Evolutionary conservation across 2,888 invertebrate genomes (phyloP).

Genomic region (Brachyptera putata): DNA sequence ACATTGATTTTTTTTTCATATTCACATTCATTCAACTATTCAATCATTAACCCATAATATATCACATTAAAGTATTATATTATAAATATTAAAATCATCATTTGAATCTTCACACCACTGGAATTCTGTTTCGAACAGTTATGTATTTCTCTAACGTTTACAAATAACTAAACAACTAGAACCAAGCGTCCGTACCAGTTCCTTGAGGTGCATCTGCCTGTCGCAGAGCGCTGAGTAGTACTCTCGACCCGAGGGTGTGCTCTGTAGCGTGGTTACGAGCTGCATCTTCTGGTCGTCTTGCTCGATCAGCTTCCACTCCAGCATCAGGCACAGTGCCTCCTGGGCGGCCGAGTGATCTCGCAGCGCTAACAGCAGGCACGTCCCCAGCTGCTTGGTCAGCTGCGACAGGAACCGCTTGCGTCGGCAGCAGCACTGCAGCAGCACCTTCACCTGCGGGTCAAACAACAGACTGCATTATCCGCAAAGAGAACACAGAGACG

Average conservation of each 20-base stretch:
- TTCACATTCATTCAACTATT: too few relatives aligned
- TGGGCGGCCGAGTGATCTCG: conserved; percentile 60
- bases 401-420: conserved; percentile 66
- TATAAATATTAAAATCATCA: too few relatives aligned
- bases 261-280: conserved; percentile 47
- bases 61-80: too few relatives aligned
- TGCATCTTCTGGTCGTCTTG: conserved; percentile 48
- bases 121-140: too few relatives aligned
- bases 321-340: conserved; percentile 68
- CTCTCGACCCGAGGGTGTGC: conserved; percentile 62
- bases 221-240: conserved; percentile 68
- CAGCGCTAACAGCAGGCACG: conserved; percentile 67
- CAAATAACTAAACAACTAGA: too few relatives aligned
- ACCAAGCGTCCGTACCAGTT: conserved; percentile 68
- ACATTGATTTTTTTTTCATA: too few relatives aligned
- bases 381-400: conserved; percentile 62
- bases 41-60: too few relatives aligned
- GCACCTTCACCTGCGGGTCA: conserved; percentile 56
- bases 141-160: too few relatives aligned
- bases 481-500: too few relatives aligned
- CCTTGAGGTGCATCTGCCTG: conserved; percentile 65
- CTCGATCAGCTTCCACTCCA: conserved; percentile 68
- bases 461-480: too few relatives aligned
- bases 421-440: conserved; percentile 66
- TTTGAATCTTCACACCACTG: too few relatives aligned